Percentiles rank a stretch among this genome's conserved stretches.
Evolutionary conservation across 2,888 invertebrate genomes (phyloP).

Genomic region (Mechanitis mazaeus): DNA sequence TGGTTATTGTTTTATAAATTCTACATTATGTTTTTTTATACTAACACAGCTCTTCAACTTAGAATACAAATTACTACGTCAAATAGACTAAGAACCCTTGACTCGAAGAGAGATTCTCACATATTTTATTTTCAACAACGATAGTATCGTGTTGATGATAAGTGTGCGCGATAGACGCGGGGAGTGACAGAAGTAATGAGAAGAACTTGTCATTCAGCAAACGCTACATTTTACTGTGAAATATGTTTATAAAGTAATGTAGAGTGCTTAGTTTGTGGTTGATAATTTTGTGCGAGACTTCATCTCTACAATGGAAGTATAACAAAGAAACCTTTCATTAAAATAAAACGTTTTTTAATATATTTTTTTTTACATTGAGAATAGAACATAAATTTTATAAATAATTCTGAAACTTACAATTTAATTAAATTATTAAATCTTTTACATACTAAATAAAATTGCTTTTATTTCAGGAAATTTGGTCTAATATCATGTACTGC

Average conservation of each 20-base stretch:
- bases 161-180: constrained; percentile 31
- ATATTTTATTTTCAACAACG: constrained; percentile 33
- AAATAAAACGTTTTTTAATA: constrained; percentile 18
- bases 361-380: too few relatives aligned
- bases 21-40: background rate
- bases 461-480: too few relatives aligned
- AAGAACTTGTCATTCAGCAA: constrained; percentile 32
- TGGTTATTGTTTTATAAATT: background rate
- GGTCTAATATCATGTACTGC: background rate
- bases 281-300: constrained; percentile 18
- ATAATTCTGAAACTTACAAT: too few relatives aligned
- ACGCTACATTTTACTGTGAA: constrained; percentile 26
- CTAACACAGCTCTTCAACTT: background rate
- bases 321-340: constrained; percentile 18
- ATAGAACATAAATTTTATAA: too few relatives aligned
- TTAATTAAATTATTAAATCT: too few relatives aligned
- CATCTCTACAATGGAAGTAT: constrained; percentile 18
- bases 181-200: constrained; percentile 33
- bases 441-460: too few relatives aligned
- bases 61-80: constrained; percentile 16
- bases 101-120: constrained; percentile 29
- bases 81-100: constrained; percentile 23
- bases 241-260: constrained; percentile 24
- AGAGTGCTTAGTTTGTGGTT: constrained; percentile 29
- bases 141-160: constrained; percentile 33